Base-by-base conservation (phyloP, 1,140 invertebrate species). In the Lanistes nyassanus region DNA sequence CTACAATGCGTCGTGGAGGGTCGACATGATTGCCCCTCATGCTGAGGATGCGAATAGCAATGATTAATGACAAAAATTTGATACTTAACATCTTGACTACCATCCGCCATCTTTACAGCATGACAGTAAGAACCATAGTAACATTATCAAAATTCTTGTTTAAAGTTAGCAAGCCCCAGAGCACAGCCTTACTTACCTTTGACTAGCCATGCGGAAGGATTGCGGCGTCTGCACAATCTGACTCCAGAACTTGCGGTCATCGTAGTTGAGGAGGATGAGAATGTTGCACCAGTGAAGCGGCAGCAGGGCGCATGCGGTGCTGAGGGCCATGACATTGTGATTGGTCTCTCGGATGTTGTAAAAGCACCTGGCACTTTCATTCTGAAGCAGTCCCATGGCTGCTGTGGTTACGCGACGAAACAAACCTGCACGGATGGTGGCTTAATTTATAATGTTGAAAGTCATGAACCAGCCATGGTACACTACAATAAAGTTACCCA, bases 241-340 rank as follows among this genome's bases (percentile, higher is more conserved):
- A 2, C 90, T 90, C 93, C 93, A 94, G 82, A 93, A 92, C 0
- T 78, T 79, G 62, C 91, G 89, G 74, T 92, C 90, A 74, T 92
- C 92, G 83, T 92, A 93, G 76, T 93, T 92, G 34, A 94, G 84
- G 16, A 94, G 81, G 3, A 93, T 93, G 77, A 94, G 90, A n/a
- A 94, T 80, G 80, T 94, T 92, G 66, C 91, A 92, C 93, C 93
- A 95, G 53, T 93, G 92, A 68, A 93, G 91, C 0, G 91, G 91
- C n/a, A 94, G 81, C 36, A 92, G 87, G 1, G 94, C 93, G 79
- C 90, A 92, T 9, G 81, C 86, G 75, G 76, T 89, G 79, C 86
- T 90, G 75, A 92, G 77, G 36, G 88, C 88, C 26, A 92, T 62
- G 83, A 94, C 93, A 13, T 90, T 80, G 26, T 85, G 80, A 81